Base-by-base conservation (phyloP, 2,797 vertebrate species). In the Sebastes cheni region DNA sequence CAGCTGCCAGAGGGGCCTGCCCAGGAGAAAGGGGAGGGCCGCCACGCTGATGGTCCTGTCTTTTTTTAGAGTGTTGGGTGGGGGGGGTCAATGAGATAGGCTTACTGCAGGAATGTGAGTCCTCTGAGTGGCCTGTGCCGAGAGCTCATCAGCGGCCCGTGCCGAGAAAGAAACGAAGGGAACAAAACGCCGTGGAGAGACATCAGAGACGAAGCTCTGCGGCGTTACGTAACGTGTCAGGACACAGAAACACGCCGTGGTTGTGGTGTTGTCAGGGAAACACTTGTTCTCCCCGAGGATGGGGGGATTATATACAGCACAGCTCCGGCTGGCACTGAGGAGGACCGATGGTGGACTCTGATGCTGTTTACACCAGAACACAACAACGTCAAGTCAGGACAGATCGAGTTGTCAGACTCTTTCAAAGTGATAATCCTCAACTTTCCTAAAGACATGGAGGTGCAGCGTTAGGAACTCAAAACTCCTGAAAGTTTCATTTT, bases 71-170 rank as follows among this genome's bases (percentile, higher is more conserved):
- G 95, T 95, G 94, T 94, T 50, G 66, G 72, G n/a, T 93, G 42
- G 23, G 36, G 90, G 94, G 95, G 94, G 95, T 97, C 96, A 96
- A 90, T 94, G 85, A 95, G 96, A 96, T 94, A 95, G 96, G 94
- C 95, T 96, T 96, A 96, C 90, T 91, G 91, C 91, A 95, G 96
- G 96, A 96, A 96, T 97, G 95, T 93, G 93, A 96, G 95, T 90
- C 92, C 94, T 82, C 93, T 91, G 58, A 94, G 93, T 92, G 91
- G 93, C 74, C 91, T 91, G 91, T 79, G 83, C 90, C 88, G 91
- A 93, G 89, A 93, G 86, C 92, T 80, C 92, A 90, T 93, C 94
- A 93, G 88, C 30, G 46, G 93, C 89, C 93, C 88, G 92, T 93
- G 90, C 92, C 94, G 93, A 90, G 92, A 95, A 96, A 96, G 95